These are phyloP conservation scores for Leptinotarsa defecta DNA, from an alignment of 1,140 invertebrate genomes.

Conservation along the genomic window DNA sequence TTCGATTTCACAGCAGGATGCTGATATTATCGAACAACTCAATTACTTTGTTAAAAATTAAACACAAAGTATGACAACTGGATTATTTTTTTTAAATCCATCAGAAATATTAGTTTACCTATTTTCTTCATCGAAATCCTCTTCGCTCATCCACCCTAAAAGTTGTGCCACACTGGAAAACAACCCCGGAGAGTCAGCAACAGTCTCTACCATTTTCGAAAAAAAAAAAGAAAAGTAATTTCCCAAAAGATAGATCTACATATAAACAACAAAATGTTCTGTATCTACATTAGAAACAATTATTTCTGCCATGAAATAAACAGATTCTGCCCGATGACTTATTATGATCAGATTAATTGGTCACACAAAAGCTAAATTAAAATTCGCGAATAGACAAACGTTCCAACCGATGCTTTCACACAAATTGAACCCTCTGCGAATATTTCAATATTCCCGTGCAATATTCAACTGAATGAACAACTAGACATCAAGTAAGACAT, in stretches of 20 bases:
- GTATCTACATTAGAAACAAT: too few species aligned
- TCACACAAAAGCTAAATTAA: neutral
- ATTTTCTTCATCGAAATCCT: slow-evolving; percentile 37
- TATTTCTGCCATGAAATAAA: neutral
- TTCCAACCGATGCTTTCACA: neutral
- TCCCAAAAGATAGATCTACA: neutral
- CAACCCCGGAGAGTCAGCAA: slow-evolving; percentile 31
- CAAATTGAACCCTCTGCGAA: neutral
- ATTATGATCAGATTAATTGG: too few species aligned
- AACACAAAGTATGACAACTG: too few species aligned
- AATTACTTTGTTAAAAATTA: too few species aligned
- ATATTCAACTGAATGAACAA: neutral
- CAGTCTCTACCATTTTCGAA: slow-evolving; percentile 15
- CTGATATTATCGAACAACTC: too few species aligned
- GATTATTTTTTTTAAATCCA: neutral
- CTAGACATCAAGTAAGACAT: neutral
- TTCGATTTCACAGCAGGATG: too few species aligned
- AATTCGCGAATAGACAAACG: neutral
- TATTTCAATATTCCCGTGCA: neutral
- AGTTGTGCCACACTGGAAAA: slow-evolving; percentile 43
- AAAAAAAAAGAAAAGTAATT: neutral
- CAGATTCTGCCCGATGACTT: neutral
- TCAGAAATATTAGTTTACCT: slow-evolving; percentile 20
- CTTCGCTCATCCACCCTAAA: slow-evolving; percentile 36
- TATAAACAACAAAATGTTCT: too few species aligned